These are phyloP conservation scores for Eulemur macaco DNA, from an alignment of 2,113 vertebrate species.

Conservation along the genomic window DNA sequence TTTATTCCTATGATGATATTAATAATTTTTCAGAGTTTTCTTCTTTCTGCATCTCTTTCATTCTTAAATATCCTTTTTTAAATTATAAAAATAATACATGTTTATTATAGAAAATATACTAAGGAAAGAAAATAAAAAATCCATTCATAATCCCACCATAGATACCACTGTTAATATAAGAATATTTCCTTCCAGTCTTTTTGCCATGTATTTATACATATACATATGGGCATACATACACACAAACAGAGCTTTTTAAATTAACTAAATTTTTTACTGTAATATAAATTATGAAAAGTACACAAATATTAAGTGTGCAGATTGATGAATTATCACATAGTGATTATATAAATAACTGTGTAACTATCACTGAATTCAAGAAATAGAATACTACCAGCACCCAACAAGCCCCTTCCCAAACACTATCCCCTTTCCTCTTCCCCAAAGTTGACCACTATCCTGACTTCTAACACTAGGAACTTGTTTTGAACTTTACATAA, in stretches of 20 bases:
- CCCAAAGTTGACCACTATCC: not conserved
- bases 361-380: not conserved
- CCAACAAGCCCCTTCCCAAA: not conserved
- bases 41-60: not conserved
- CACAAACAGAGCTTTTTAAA: not conserved
- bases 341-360: not conserved
- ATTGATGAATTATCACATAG: constrained; percentile 9
- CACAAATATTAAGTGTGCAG: not conserved
- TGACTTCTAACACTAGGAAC: not conserved
- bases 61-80: not conserved
- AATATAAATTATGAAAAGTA: constrained; percentile 9
- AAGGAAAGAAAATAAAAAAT: constrained; percentile 13
- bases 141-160: not conserved
- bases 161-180: not conserved
- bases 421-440: not conserved
- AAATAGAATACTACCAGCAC: not conserved
- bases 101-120: not conserved
- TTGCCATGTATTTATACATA: not conserved
- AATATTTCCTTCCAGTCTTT: not conserved
- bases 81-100: constrained; percentile 44
- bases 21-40: not conserved
- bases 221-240: not conserved
- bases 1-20: not conserved
- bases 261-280: not conserved
- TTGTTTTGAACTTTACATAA: not conserved